These are phyloP conservation scores for Scaptomyza cyrtandrae DNA, from an alignment of 2,888 invertebrate species.

Conservation along the genomic window DNA sequence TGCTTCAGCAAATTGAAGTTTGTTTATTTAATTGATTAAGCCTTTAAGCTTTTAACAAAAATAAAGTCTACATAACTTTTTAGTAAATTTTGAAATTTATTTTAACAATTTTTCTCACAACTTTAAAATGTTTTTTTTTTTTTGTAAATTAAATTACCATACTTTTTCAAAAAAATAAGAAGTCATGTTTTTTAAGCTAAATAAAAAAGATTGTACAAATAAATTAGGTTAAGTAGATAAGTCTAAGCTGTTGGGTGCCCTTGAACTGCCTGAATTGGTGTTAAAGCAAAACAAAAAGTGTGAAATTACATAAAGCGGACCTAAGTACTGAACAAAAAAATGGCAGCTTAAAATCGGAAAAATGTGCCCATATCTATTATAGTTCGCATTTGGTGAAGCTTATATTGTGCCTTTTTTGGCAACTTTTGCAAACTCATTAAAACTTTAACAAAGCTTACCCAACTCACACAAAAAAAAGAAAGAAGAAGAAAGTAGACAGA, in stretches of 20 bases:
- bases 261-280: constrained; percentile 10
- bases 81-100: too few species aligned
- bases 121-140: constrained; percentile 15
- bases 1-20: too few species aligned
- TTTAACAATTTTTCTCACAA: too few species aligned
- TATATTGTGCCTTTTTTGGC: constrained; percentile 11
- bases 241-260: constrained; percentile 7
- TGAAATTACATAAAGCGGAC: constrained; percentile 40
- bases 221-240: constrained; percentile 30
- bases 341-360: too few species aligned
- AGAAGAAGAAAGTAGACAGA: constrained; percentile 12
- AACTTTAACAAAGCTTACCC: constrained; percentile 39
- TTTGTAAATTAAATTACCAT: too few species aligned
- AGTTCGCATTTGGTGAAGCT: constrained; percentile 4
- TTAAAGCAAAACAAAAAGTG: constrained; percentile 19
- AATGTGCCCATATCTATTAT: constrained; percentile 13
- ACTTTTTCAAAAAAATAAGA: too few species aligned
- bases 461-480: background rate
- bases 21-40: too few species aligned
- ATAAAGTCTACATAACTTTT: too few species aligned
- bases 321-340: constrained; percentile 22
- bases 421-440: constrained; percentile 61
- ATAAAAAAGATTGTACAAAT: constrained; percentile 16
- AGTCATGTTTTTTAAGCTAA: constrained; percentile 1
- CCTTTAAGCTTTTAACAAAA: too few species aligned